Evolutionary conservation across 1,140 invertebrate genomes (phyloP).

Genomic region (Caenorhabditis inopinata): DNA sequence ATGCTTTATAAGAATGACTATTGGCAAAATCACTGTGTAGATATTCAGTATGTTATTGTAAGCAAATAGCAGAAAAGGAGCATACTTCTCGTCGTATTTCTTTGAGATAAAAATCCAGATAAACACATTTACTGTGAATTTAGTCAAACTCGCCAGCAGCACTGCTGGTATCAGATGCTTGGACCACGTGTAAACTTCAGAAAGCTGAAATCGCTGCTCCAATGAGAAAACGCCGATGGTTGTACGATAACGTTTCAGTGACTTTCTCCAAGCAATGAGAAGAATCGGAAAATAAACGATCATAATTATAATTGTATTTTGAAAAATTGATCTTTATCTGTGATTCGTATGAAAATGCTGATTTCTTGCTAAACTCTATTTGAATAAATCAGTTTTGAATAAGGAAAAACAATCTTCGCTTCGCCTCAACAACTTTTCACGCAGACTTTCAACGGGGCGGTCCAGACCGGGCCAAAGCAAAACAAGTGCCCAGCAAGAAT

Average conservation of each 20-base stretch:
- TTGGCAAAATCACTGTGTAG: not conserved
- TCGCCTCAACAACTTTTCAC: too few species aligned
- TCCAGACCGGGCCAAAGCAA: too few species aligned
- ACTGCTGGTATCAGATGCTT: not conserved
- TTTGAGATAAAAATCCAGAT: not conserved
- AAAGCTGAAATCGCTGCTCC: not conserved
- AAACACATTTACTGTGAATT: not conserved
- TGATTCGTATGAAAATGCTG: too few species aligned
- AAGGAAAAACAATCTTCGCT: too few species aligned
- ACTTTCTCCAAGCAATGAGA: not conserved
- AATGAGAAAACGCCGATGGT: not conserved
- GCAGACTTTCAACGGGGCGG: too few species aligned
- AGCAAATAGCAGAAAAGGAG: not conserved
- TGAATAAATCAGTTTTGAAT: too few species aligned
- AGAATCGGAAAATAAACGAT: not conserved
- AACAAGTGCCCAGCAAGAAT: too few species aligned
- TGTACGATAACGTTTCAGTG: not conserved
- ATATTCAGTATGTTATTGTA: constrained; percentile 6
- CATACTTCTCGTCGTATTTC: not conserved
- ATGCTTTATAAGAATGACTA: not conserved
- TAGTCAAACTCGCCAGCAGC: not conserved
- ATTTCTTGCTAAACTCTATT: too few species aligned
- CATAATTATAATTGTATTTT: not conserved
- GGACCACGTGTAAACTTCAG: constrained; percentile 2
- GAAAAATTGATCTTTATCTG: too few species aligned